These are phyloP conservation scores for Ibycter americanus DNA, from an alignment of 2,797 vertebrate genomes.

Conservation along the genomic window DNA sequence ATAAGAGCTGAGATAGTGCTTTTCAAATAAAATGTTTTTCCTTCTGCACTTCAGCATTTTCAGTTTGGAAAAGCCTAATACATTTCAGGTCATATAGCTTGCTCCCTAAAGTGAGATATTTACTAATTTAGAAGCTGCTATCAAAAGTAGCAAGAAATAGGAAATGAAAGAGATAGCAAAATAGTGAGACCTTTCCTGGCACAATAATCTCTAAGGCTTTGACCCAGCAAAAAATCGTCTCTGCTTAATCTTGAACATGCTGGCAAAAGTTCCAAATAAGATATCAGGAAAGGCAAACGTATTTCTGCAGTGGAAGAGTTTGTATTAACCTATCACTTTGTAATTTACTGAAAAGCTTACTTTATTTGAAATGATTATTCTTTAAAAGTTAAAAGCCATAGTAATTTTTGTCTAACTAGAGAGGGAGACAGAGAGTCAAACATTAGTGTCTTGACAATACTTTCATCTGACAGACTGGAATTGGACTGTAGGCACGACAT, in stretches of 20 bases:
- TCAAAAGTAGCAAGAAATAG: conserved; percentile 13
- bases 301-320: not conserved
- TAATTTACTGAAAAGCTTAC: conserved; percentile 2
- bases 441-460: not conserved
- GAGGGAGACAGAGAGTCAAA: not conserved
- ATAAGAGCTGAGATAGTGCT: not conserved
- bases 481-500: not conserved
- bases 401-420: not conserved
- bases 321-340: not conserved
- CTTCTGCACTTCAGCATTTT: not conserved
- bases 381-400: not conserved
- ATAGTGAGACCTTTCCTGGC: not conserved
- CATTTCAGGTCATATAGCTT: not conserved
- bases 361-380: not conserved
- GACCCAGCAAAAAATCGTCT: conserved; percentile 31
- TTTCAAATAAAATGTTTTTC: conserved; percentile 1
- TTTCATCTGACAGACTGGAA: not conserved
- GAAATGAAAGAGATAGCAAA: conserved; percentile 1
- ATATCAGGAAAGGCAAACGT: not conserved
- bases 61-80: not conserved
- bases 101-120: conserved; percentile 28
- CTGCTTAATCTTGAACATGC: not conserved
- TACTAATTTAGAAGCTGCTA: conserved; percentile 26
- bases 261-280: not conserved
- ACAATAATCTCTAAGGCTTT: conserved; percentile 1